Percentiles rank a stretch among this genome's conserved stretches.
These are phyloP conservation scores for Drosophila eohydei DNA, from an alignment of 2,888 invertebrate species.

Conservation along the genomic window DNA sequence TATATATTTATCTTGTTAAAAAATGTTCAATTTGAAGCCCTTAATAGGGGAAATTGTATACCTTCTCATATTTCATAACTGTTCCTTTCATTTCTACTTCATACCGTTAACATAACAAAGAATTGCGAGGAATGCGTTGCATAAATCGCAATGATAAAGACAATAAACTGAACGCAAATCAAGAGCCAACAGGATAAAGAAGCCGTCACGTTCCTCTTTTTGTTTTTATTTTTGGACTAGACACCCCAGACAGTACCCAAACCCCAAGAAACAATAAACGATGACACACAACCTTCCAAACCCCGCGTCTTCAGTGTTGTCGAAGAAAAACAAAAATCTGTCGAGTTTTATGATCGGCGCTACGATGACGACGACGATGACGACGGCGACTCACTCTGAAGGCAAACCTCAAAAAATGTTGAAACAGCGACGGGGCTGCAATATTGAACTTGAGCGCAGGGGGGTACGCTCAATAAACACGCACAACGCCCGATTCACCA, in stretches of 20 bases:
- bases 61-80: neutral
- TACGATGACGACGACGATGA: neutral
- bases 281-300: slow-evolving; percentile 38
- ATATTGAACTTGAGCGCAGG: slow-evolving; percentile 32
- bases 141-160: slow-evolving; percentile 37
- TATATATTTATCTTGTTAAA: too few relatives aligned
- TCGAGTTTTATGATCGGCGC: slow-evolving; percentile 62
- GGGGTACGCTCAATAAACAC: slow-evolving; percentile 57
- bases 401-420: slow-evolving; percentile 46
- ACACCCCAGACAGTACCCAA: slow-evolving; percentile 32
- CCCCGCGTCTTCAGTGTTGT: slow-evolving; percentile 15
- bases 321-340: slow-evolving; percentile 45
- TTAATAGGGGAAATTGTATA: neutral
- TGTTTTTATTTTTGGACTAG: slow-evolving; percentile 6
- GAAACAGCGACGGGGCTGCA: slow-evolving; percentile 59
- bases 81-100: neutral
- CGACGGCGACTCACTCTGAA: slow-evolving; percentile 22
- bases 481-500: slow-evolving; percentile 25
- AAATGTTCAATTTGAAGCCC: neutral
- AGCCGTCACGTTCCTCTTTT: neutral
- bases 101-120: neutral
- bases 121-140: slow-evolving; percentile 1
- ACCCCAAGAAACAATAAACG: slow-evolving; percentile 14
- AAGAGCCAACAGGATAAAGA: slow-evolving; percentile 32
- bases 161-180: slow-evolving; percentile 37